Evolutionary conservation across 2,797 vertebrate species (phyloP), one percentile per base, ranked within the genome.

Genomic region (Artibeus lituratus): DNA sequence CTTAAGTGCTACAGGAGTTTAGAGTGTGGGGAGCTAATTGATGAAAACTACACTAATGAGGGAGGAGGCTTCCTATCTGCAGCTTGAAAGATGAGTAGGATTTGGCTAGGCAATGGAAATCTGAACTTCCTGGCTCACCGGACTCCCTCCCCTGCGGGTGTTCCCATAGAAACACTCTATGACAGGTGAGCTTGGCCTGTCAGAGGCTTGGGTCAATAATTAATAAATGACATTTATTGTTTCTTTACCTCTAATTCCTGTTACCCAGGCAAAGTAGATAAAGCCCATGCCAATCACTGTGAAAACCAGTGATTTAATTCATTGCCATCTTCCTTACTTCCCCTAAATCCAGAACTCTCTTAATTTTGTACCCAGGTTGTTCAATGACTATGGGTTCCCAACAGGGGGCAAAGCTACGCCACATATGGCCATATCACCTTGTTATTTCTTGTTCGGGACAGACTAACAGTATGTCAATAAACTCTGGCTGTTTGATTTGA

Each of bases 121-220:
- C 74, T 32, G 62, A 95, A 78, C 94, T 83, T 95, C 42, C 67
- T 53, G 76, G 84, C 82, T 80, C 7, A 4, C 87, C 24, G 42
- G 57, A 49, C 67, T 77, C 44, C 49, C 21, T 37, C 59, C 51
- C 35, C 57, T 67, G 94, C 47, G 78, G 83, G 55, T 59, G 92
- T 93, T 94, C 42, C 65, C 83, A 72, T 86, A 84, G 92, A 82
- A 90, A 94, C 69, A 42, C 32, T 92, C 94, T 88, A 92, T 95
- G 94, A 92, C 73, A 76, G 62, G 82, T 86, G 26, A 80, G 26
- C 51, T 57, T 85, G 90, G 37, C 53, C 26, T 32, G 53, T 62
- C 62, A 35, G 76, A 87, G 85, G 74, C 62, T 57, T 89, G 77
- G 37, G 84, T 95, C 76, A 91, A 18, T 76, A 74, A 92, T 1